A percentile compares a stretch with the other conserved stretches of the same genome.
Evolutionary conservation across 2,888 invertebrate species (phyloP).

Genomic region (Lithophane socia): DNA sequence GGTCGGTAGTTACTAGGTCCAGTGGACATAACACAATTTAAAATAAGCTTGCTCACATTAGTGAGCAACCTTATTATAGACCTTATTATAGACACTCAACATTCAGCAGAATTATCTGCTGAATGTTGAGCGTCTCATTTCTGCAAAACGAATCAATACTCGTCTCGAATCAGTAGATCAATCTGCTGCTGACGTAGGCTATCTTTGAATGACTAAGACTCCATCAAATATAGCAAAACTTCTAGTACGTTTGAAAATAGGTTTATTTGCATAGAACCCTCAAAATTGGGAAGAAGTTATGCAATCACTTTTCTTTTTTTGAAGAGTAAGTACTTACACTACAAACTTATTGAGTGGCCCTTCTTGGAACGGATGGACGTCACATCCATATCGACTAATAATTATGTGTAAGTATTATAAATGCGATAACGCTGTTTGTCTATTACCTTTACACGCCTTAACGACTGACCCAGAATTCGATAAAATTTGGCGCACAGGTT

Average conservation of each 20-base stretch:
- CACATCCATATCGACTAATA: neutral
- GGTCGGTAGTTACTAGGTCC: neutral
- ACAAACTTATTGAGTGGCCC: constrained; percentile 2
- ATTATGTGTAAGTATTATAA: no score
- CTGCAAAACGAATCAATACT: neutral
- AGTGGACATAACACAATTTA: neutral
- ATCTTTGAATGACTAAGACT: neutral
- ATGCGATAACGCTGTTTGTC: no score
- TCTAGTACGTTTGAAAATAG: neutral
- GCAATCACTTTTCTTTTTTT: constrained; percentile 25
- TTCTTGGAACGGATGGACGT: constrained; percentile 3
- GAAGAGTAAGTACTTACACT: neutral
- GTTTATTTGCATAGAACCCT: constrained; percentile 16
- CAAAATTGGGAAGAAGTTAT: neutral
- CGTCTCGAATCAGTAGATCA: neutral
- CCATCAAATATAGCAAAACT: constrained; percentile 15
- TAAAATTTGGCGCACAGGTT: no score
- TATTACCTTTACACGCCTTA: no score
- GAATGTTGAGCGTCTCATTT: neutral
- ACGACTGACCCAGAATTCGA: no score
- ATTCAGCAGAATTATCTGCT: no score
- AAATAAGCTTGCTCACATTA: neutral
- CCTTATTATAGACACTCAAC: no score
- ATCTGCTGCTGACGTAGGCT: neutral
- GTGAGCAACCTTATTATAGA: no score